Conservation (phyloP, 2,888 invertebrate species). For the Andrena trimmerana region DNA sequence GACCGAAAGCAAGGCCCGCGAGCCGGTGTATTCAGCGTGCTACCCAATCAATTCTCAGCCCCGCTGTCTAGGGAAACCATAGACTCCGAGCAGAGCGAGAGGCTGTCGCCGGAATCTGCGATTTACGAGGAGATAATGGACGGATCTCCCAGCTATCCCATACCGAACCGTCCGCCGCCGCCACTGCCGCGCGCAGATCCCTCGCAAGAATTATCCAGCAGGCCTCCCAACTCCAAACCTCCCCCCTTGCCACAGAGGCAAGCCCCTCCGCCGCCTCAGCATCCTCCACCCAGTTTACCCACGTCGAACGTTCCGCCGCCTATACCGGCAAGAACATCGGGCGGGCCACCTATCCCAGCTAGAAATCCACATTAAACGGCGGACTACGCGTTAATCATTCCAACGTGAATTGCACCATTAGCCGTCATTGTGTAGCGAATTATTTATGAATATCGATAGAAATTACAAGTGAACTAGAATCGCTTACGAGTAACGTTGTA, state of each 20-base stretch:
- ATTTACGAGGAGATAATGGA: constrained; percentile 84
- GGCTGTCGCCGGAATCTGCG: constrained; percentile 81
- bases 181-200: constrained; percentile 80
- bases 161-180: constrained; percentile 82
- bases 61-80: constrained; percentile 50
- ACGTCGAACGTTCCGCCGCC: constrained; percentile 86
- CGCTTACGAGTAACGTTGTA: constrained; percentile 57
- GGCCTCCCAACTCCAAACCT: constrained; percentile 77
- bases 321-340: constrained; percentile 87
- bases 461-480: constrained; percentile 42
- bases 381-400: constrained; percentile 12
- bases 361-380: constrained; percentile 83
- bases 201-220: constrained; percentile 70
- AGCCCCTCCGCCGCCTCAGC: constrained; percentile 80
- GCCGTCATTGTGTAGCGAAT: constrained; percentile 48
- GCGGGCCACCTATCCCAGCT: constrained; percentile 90
- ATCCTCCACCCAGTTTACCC: constrained; percentile 84
- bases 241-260: constrained; percentile 82
- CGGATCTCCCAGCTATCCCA: constrained; percentile 79
- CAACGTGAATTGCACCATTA: constrained; percentile 21
- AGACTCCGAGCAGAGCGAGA: constrained; percentile 65
- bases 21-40: constrained; percentile 82
- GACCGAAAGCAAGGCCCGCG: constrained; percentile 78
- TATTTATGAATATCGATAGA: constrained; percentile 66
- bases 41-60: constrained; percentile 78